Base-by-base conservation (phyloP, 2,113 vertebrate species). In the Coptodon rendalli region DNA sequence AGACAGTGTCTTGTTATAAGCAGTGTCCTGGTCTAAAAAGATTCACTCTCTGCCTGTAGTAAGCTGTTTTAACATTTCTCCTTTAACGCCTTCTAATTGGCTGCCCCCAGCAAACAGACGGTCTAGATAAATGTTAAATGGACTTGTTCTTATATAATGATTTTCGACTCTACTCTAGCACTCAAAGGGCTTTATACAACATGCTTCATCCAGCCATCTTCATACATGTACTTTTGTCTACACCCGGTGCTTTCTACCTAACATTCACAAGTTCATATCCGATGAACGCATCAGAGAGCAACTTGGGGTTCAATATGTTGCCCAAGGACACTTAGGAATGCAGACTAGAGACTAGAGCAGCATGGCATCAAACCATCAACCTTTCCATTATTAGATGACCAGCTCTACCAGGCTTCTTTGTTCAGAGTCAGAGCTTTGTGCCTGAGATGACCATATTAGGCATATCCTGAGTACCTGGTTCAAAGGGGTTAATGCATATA, bases 281-380 rank as follows among this genome's bases (percentile, higher is more conserved):
- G 0, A 66, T 38, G 61, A 38, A 66, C 61, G 0, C 61, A 66
- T 38, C 11, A 66, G 34, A 66, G 6, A 38, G 61, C 1, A 2
- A 66, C 61, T 38, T 38, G 34, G 61, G 6, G 34, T 66, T 66
- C 61, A 38, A 66, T 8, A 66, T 66, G 34, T 36, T 66, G 61
- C 10, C 19, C 19, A 66, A 38, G 34, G 34, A 66, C 61, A 66
- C 34, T 66, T 38, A 38, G 10, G 34, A 66, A 66, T 38, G 19
- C 61, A 66, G 34, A 0, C 61, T 61, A 61, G 27, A 61, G 57
- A 61, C 57, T n/a, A 66, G 61, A n/a, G 61, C 61, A 66, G 17
- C 61, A 6, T 13, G 19, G 38, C 0, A 66, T 66, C 0, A 4
- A 66, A 38, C 61, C 61, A 22, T 22, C 34, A 66, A 38, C 0